phyloP scores from a whole-genome alignment of 1,140 invertebrate species.

The Microplitis demolitor region DNA sequence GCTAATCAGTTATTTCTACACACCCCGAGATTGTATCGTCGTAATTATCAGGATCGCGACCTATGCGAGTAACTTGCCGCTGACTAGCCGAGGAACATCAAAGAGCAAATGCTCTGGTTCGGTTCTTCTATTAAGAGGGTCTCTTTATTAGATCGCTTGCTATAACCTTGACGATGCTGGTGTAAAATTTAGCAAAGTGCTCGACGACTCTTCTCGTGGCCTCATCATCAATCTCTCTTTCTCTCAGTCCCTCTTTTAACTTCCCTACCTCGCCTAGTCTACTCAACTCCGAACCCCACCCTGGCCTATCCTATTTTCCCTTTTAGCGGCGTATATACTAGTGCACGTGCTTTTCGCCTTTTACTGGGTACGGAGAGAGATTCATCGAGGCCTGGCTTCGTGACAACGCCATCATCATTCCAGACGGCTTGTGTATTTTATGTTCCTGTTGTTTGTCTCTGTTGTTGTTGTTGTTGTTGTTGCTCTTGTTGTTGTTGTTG shows the following conservation, averaged over 20 bases:
- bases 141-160: slow-evolving; percentile 40
- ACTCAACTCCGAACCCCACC: not conserved
- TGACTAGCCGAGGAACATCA: slow-evolving; percentile 38
- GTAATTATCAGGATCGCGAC: too few relatives aligned
- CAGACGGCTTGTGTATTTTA: not conserved
- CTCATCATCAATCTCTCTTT: slow-evolving; percentile 1
- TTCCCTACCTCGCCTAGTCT: not conserved
- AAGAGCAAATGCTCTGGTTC: slow-evolving; percentile 33
- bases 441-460: not conserved
- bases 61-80: slow-evolving; percentile 30
- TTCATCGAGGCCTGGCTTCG: not conserved
- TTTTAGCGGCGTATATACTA: not conserved
- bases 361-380: not conserved
- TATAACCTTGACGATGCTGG: slow-evolving; percentile 32
- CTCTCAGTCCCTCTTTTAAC: not conserved
- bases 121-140: slow-evolving; percentile 28
- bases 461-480: too few relatives aligned
- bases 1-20: too few relatives aligned
- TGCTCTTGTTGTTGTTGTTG: too few relatives aligned
- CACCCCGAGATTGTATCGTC: too few relatives aligned
- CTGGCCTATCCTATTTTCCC: slow-evolving; percentile 6
- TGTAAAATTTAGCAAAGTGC: slow-evolving; percentile 41
- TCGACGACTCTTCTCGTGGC: slow-evolving; percentile 17
- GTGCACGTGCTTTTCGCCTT: not conserved
- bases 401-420: not conserved